Percentiles rank a stretch among this genome's conserved stretches.
Conservation (phyloP, 2,113 vertebrate genomes). For the Oryzias curvinotus region DNA sequence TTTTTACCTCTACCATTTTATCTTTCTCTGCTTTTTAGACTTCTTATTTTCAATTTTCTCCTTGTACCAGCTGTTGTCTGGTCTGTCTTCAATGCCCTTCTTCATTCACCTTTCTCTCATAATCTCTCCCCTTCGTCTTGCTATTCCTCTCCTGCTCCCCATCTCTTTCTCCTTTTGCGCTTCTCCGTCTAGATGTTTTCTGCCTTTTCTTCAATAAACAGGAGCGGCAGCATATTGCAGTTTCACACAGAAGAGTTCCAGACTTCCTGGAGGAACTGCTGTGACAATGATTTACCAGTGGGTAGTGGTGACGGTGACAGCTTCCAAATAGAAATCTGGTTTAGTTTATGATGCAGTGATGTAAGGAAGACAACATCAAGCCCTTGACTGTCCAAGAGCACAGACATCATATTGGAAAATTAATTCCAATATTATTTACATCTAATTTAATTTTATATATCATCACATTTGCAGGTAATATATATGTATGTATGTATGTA, state of each 20-base stretch:
- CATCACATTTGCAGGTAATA: too few relatives aligned
- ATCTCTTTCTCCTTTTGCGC: not conserved
- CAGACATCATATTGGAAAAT: not conserved
- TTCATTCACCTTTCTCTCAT: slow-evolving; percentile 11
- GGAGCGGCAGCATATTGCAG: slow-evolving; percentile 60
- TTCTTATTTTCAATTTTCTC: slow-evolving; percentile 15
- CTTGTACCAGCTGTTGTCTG: slow-evolving; percentile 28
- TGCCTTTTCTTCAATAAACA: slow-evolving; percentile 40
- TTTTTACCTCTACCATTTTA: slow-evolving; percentile 21
- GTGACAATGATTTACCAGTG: slow-evolving; percentile 48
- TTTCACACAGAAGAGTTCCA: slow-evolving; percentile 36
- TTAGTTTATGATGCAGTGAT: slow-evolving; percentile 6
- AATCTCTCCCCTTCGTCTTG: slow-evolving; percentile 24
- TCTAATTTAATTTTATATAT: too few relatives aligned
- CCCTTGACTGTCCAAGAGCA: not conserved
- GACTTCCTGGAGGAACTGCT: slow-evolving; percentile 45
- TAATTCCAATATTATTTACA: not conserved
- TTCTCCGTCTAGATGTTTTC: not conserved
- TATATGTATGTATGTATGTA: too few relatives aligned
- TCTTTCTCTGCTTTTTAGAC: slow-evolving; percentile 1
- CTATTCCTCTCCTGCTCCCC: slow-evolving; percentile 1
- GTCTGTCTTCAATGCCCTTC: slow-evolving; percentile 12
- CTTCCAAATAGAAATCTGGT: slow-evolving; percentile 45
- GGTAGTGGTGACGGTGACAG: slow-evolving; percentile 50
- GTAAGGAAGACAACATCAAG: not conserved